phyloP scores from a whole-genome alignment of 2,113 vertebrate genomes.

The Clinocottus analis region DNA sequence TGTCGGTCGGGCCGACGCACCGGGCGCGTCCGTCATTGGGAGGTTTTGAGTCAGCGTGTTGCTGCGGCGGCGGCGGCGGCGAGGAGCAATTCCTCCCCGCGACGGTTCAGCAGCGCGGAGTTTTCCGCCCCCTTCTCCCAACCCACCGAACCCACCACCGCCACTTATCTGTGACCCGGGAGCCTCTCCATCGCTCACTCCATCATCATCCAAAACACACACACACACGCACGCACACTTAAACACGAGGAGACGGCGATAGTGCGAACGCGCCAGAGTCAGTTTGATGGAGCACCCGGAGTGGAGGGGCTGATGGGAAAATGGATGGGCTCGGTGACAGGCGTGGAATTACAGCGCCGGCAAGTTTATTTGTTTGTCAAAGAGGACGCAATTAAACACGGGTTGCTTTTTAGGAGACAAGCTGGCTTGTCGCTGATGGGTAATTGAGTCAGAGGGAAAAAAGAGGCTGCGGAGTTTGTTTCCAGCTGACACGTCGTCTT shows the following conservation, averaged over 20 bases:
- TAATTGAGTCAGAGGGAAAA: slow-evolving; percentile 42
- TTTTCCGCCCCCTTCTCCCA: not conserved
- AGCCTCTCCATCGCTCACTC: slow-evolving; percentile 50
- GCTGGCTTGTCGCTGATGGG: slow-evolving; percentile 35
- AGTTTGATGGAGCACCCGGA: slow-evolving; percentile 46
- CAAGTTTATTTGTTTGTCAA: slow-evolving; percentile 59
- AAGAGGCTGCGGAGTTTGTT: no score
- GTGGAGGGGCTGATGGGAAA: slow-evolving; percentile 39
- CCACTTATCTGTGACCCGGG: slow-evolving; percentile 39
- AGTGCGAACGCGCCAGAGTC: not conserved
- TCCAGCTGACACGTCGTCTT: slow-evolving; percentile 26
- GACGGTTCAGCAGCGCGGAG: slow-evolving; percentile 54
- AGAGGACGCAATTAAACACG: slow-evolving; percentile 59
- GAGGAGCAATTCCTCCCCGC: slow-evolving; percentile 53
- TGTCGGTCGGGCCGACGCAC: slow-evolving; percentile 64
- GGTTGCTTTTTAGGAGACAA: slow-evolving; percentile 46
- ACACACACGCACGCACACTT: not conserved
- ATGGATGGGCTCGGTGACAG: slow-evolving; percentile 44
- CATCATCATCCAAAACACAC: slow-evolving; percentile 47
- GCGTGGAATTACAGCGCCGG: slow-evolving; percentile 36
- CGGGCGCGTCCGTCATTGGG: slow-evolving; percentile 56
- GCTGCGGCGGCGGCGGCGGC: not conserved
- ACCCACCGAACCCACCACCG: no score
- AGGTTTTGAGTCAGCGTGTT: slow-evolving; percentile 63
- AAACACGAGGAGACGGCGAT: not conserved